phyloP scores from a whole-genome alignment of 92 coral and sea anemone genomes.

The Pocillopora meandrina region DNA sequence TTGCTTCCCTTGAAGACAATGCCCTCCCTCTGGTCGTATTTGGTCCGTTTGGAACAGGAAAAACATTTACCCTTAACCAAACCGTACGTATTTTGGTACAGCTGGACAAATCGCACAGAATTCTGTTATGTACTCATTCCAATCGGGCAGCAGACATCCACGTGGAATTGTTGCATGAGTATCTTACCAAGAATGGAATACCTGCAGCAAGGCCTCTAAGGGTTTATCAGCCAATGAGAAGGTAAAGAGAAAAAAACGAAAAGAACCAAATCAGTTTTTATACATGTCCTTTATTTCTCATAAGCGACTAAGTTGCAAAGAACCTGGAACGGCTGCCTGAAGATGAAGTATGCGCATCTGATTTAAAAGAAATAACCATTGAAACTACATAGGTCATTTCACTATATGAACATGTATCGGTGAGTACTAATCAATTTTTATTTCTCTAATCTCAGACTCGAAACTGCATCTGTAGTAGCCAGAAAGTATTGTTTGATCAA shows the following conservation, averaged over 20 bases:
- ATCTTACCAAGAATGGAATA: constrained; percentile 49
- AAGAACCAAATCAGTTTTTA: no score
- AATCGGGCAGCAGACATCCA: constrained; percentile 98
- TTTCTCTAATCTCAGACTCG: background rate
- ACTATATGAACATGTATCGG: background rate
- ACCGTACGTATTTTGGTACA: constrained; percentile 74
- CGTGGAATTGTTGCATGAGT: constrained; percentile 69
- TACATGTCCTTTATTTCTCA: no score
- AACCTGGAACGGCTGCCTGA: no score
- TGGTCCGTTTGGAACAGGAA: constrained; percentile 99
- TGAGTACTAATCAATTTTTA: background rate
- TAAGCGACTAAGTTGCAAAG: no score
- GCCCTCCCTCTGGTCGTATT: constrained; percentile 86
- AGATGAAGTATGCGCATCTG: no score
- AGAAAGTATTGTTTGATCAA: constrained; percentile 64
- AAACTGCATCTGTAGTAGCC: constrained; percentile 34
- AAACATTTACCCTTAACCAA: constrained; percentile 83
- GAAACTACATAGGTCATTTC: no score
- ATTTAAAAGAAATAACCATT: no score
- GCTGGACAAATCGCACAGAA: constrained; percentile 59
- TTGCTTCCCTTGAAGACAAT: constrained; percentile 44
- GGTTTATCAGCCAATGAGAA: constrained; percentile 55
- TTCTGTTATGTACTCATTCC: constrained; percentile 91
- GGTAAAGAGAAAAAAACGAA: background rate
- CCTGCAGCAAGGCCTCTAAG: constrained; percentile 72